Evolutionary conservation across 30 jellyfish, hydroid and myxozoan species (phyloP), one percentile per base, ranked within the genome.

Genomic region (Cassiopea xamachana): DNA sequence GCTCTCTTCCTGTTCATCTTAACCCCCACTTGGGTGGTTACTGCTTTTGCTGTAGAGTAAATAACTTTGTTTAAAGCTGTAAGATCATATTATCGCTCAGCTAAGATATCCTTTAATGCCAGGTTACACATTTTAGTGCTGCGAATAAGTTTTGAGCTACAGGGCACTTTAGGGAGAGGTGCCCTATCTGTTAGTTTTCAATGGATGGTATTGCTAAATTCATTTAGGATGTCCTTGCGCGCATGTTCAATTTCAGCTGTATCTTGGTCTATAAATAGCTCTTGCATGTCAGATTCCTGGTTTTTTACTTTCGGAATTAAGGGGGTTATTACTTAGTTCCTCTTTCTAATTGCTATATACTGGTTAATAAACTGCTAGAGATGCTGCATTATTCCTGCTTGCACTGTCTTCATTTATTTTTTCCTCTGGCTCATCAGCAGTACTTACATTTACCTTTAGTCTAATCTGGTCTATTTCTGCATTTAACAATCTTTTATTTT

Each of bases 41-140:
- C 7, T 50, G 59, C 86, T 77, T 46, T 46, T 77, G 86, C 86
- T 18, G 86, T 39, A 46, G 86, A 62, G 64, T 77, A 77, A 46
- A 77, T 6, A 48, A 77, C 44, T 77, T 45, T 8, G 72, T 77
- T 77, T 43, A 77, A 44, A 15, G 50, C 71, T 16, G 86, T 39
- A 16, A 75, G 9, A 44, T 75, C 61, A 27, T 8, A 48, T 17
- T 44, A 13, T 14, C 61, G 2, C 60, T n/a, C 62, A 17, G 62
- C 43, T 50, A 27, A 46, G 49, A 75, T 48, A 15, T 75, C 64
- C 61, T 75, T 75, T 16, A n/a, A 7, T 7, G 64, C 84, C n/a
- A 47, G 16, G n/a, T 75, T 14, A 7, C 61, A 46, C 13, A 27
- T 14, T 44, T 75, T 44, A 16, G n/a, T 75, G 60, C 27, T 46